These are phyloP conservation scores for Drosophila cognata DNA, from an alignment of 2,888 invertebrate species.

Conservation along the genomic window DNA sequence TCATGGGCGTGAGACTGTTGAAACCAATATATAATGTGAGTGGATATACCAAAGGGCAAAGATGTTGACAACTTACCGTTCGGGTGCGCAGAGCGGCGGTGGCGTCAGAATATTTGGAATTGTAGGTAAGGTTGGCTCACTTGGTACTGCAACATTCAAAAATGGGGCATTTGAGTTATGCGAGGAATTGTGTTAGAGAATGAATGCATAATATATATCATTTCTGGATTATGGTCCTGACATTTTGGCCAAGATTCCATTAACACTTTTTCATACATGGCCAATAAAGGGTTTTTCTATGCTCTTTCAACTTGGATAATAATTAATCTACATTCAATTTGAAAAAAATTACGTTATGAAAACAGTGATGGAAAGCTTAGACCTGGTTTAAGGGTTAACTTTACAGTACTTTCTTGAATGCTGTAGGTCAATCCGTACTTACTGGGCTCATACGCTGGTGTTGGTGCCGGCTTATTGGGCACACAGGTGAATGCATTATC, in stretches of 20 bases:
- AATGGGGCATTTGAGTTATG: neutral
- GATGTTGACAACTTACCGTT: constrained; percentile 75
- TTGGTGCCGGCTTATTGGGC: constrained; percentile 61
- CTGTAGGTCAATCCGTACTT: constrained; percentile 8
- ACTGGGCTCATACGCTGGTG: constrained; percentile 40
- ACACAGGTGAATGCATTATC: constrained; percentile 90
- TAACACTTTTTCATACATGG: fast-evolving
- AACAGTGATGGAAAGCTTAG: neutral
- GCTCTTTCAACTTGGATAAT: neutral
- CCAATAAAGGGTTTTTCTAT: neutral
- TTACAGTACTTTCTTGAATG: neutral
- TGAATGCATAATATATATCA: neutral
- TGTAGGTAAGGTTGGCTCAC: constrained; percentile 34
- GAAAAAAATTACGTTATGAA: neutral
- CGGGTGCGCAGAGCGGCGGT: constrained; percentile 85
- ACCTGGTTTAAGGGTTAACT: neutral
- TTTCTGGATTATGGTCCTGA: neutral
- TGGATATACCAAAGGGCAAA: neutral
- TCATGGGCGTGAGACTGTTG: constrained; percentile 82
- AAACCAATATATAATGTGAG: neutral
- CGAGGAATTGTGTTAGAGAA: neutral
- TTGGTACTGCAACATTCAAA: constrained; percentile 12
- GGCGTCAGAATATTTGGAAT: constrained; percentile 84
- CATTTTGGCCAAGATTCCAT: neutral
- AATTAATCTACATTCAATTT: neutral